phyloP scores from a whole-genome alignment of 64 coral and sea anemone genomes.

The Montipora sp. region DNA sequence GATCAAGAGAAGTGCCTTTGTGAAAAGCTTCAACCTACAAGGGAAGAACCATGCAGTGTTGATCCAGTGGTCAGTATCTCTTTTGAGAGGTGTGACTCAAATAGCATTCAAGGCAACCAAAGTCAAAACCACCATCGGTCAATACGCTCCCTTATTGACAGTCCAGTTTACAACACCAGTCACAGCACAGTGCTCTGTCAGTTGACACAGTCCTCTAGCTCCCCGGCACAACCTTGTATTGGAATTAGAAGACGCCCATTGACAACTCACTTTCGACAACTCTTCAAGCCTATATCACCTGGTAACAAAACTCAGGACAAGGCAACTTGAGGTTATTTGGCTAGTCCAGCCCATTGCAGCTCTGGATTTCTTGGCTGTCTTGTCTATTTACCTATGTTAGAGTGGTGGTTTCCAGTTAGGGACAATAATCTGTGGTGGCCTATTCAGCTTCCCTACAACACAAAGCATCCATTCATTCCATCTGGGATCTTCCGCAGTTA shows the following conservation, averaged over 20 bases:
- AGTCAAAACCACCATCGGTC: not conserved
- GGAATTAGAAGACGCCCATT: not conserved
- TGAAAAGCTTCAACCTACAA: not conserved
- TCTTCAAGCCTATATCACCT: constrained; percentile 41
- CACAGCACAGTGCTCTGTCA: constrained; percentile 43
- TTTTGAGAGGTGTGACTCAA: not conserved
- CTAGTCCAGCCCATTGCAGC: not conserved
- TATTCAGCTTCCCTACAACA: too few species aligned
- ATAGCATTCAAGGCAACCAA: constrained; percentile 1
- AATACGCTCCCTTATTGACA: constrained; percentile 53
- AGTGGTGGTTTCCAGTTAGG: not conserved
- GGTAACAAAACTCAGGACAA: constrained; percentile 1
- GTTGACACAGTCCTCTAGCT: not conserved
- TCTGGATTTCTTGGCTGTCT: not conserved
- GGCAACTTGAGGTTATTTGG: not conserved
- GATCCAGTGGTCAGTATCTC: not conserved
- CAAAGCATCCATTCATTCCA: too few species aligned
- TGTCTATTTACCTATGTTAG: not conserved
- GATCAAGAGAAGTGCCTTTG: not conserved
- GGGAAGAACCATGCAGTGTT: not conserved
- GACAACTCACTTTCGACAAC: constrained; percentile 50
- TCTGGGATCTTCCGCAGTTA: too few species aligned
- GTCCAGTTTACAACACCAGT: constrained; percentile 29
- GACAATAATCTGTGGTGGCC: too few species aligned
- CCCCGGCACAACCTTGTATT: not conserved